Base-by-base conservation (phyloP, 2,888 invertebrate species). In the Steinernema carpocapsae region DNA sequence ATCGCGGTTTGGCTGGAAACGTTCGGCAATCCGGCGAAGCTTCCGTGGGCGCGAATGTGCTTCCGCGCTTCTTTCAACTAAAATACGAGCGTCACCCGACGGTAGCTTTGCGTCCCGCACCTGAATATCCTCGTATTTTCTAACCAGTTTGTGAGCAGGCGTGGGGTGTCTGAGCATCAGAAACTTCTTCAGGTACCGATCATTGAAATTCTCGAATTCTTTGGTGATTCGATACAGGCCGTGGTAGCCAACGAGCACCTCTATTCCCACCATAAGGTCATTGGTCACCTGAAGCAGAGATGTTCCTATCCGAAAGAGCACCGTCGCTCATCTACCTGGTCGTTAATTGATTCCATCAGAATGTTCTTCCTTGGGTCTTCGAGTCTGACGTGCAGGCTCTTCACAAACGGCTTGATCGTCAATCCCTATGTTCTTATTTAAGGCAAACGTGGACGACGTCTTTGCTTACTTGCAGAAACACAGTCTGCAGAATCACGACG, bases 361-460 rank as follows among this genome's bases (percentile, higher is more conserved):
- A 52, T 73, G 59, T 78, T 74, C 26, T 82, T 82, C 22, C 78
- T 71, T 7, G 78, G 76, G 59, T 80, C 79, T 10, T 74, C 77
- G 29, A 78, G 82, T 89, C 94, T 94, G 4, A 97, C 95, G 87
- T 95, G 95, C 75, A 97, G 91, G 83, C 95, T 92, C 89, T 93
- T 94, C 17, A 97, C 97, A 77, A 97, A 91, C 12, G 97, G 97
- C 88, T 97, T 97, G 86, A 97, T 97, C n/a, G 97, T 95, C 84
- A 97, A 96, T 77, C 97, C 97, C 92, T 92, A 88, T 24, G 48
- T 19, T 73, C 14, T 37, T 37, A 37, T 10, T 32, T 10, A 64
- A 73, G 0, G 56, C 29, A 48, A 32, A 17, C 3, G 17, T 19
- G 26, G 12, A 19, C 29, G 24, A 17, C 45, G 22, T 17, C 46